Evolutionary conservation across 2,113 vertebrate species (phyloP), one percentile per base, ranked within the genome.

Genomic region (Ochotona princeps): DNA sequence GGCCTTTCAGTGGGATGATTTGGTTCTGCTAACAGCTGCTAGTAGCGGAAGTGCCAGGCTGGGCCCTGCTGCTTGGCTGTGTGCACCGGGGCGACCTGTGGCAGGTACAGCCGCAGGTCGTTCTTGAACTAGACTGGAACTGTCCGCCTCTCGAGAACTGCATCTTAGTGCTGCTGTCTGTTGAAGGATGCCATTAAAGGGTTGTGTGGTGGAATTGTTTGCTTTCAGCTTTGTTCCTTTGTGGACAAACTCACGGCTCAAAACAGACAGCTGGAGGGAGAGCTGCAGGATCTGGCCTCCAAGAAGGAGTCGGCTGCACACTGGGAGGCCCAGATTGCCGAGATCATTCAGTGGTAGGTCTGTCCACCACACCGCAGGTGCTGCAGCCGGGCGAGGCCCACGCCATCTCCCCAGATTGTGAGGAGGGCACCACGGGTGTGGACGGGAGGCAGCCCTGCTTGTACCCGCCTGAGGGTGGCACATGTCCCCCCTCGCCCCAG

Each of bases 281-380:
- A 99, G 23, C 98, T 99, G 8, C 99, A 99, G 97, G 99, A 99
- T 25, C 95, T 99, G 92, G 98, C 99, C 0, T 98, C 99, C 25
- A 99, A 99, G 97, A 99, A 99, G 96, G 99, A 99, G 95, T 99
- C 99, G 0, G 99, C 99, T 14, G 98, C 99, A 44, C 99, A 99
- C 95, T 99, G 99, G 99, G 99, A 99, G 96, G 99, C 99, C 21
- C 99, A 99, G 98, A 99, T 99, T 11, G 99, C 99, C 0, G 99
- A 99, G 97, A 99, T 99, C 97, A 99, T 99, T 96, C 99, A 99
- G 90, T 99, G 99, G 99, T 99, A 96, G 61, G 98, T 97, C 65
- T 2, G 3, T 44, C 0, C 20, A 84, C 54, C 47, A 54, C 70
- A 61, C 51, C 5, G 38, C 38, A 44, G 38, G 38, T 44, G 38